Base-by-base conservation (phyloP, 1,140 invertebrate genomes). In the Physella acuta region DNA sequence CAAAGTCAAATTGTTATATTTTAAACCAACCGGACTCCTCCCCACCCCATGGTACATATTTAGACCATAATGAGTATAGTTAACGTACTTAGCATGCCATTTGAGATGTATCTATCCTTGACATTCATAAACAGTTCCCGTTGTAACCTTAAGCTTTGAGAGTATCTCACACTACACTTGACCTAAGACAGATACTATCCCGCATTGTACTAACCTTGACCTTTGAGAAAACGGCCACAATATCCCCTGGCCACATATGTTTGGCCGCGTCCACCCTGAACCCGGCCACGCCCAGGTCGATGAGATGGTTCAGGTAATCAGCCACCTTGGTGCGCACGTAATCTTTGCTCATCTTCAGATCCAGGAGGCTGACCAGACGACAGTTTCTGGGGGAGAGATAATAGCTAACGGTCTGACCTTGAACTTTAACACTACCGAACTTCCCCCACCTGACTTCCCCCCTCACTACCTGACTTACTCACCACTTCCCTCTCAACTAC, bases 201-300 rank as follows among this genome's bases (percentile, higher is more conserved):
- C n/a, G n/a, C n/a, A n/a, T n/a, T n/a, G n/a, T n/a, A 80, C 58
- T 56, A 11, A 56, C 53, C n/a, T 74, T 61, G 8, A 74, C 89
- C 84, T 28, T 94, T 88, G 90, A 64, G 31, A 75, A 71, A n/a
- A 81, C 56, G 8, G 58, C 64, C 20, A 58, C 68, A 0, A 82
- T 53, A 65, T 82, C 79, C 31, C 74, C 77, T 2, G n/a, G n/a
- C n/a, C n/a, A n/a, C n/a, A n/a, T n/a, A n/a, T n/a, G n/a, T n/a
- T n/a, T n/a, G n/a, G n/a, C n/a, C n/a, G n/a, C n/a, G n/a, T n/a
- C n/a, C n/a, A n/a, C n/a, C n/a, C n/a, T n/a, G n/a, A n/a, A n/a
- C 58, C 93, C 93, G 81, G 92, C 92, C 2, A 94, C 91, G 30
- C 93, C 93, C 53, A 89, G 78, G 51, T 88, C 88, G 59, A 94